Evolutionary conservation across 2,888 invertebrate genomes (phyloP), one percentile per base, ranked within the genome.

Genomic region (Drosophila algonquin): DNA sequence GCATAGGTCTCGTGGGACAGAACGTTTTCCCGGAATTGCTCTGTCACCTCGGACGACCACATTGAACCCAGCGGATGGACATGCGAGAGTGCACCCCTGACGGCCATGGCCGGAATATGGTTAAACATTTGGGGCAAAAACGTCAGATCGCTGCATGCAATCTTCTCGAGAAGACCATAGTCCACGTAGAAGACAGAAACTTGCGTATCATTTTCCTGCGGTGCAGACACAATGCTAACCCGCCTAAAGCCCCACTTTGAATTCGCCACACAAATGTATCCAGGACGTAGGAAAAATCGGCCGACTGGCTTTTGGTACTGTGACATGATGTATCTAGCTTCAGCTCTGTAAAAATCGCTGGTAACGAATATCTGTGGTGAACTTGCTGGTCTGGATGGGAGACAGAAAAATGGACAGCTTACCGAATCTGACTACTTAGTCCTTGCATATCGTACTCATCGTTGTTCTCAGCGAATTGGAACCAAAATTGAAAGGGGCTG

Each of bases 401-500:
- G 16, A 9, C 4, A 8, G 35, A 10, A 2, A 4, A 3, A n/a
- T 18, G 0, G 18, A 24, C 14, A 18, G 3, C 74, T 64, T 62
- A 79, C 78, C 1, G 8, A 18, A 80, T 6, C n/a, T 12, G 2
- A 0, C 0, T 0, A n/a, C 8, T 4, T 2, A 77, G 6, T 0
- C n/a, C 3, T 0, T 6, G 0, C 10, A 79, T 3, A 7, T 12
- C 14, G 35, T 35, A 35, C 1, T 12, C 0, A n/a, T 10, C 0
- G 12, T 4, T 0, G 18, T 1, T 10, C 0, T 27, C 9, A 1
- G n/a, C 45, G 6, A 67, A 35, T 3, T 75, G 57, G 24, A 80
- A 80, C 80, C 81, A 79, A 14, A 80, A 80, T 32, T 80, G 77
- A 57, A 75, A 79, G 1, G 81, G 81, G 1, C 55, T 65, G 30